These are phyloP conservation scores for Mastomys natalensis DNA, from an alignment of 2,113 vertebrate genomes.

Conservation along the genomic window DNA sequence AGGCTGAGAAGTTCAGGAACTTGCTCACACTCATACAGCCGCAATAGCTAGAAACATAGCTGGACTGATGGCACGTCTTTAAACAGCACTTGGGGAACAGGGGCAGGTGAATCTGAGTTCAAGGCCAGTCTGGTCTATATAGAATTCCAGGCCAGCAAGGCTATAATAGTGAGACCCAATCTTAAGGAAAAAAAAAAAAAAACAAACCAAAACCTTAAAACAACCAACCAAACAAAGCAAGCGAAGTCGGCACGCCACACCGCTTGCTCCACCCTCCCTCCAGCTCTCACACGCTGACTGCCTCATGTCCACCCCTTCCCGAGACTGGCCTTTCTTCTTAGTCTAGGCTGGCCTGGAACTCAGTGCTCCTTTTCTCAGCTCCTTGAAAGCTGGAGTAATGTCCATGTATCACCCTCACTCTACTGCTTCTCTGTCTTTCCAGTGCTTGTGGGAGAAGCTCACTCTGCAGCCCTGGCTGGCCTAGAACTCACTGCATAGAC, in stretches of 20 bases:
- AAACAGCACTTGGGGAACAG: background rate
- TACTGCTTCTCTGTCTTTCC: background rate
- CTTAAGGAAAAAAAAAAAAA: background rate
- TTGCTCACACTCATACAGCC: background rate
- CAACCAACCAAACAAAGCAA: no score
- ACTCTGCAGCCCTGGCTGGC: background rate
- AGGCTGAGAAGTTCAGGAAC: slow-evolving; percentile 25
- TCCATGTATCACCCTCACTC: background rate
- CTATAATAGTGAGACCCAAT: background rate
- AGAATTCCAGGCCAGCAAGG: background rate
- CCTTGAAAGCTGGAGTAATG: background rate
- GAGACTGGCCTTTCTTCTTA: no score
- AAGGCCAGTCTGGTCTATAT: background rate
- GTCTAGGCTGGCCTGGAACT: background rate
- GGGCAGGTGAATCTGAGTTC: background rate
- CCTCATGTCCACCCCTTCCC: no score
- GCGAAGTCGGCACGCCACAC: background rate
- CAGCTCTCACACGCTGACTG: background rate
- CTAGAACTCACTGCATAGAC: background rate
- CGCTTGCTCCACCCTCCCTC: background rate
- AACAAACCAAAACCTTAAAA: no score
- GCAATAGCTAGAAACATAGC: background rate
- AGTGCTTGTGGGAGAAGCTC: no score
- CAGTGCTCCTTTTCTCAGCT: no score
- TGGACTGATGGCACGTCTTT: background rate